Evolutionary conservation across 2,113 vertebrate species (phyloP).

Genomic region (Australoheros scitulus): DNA sequence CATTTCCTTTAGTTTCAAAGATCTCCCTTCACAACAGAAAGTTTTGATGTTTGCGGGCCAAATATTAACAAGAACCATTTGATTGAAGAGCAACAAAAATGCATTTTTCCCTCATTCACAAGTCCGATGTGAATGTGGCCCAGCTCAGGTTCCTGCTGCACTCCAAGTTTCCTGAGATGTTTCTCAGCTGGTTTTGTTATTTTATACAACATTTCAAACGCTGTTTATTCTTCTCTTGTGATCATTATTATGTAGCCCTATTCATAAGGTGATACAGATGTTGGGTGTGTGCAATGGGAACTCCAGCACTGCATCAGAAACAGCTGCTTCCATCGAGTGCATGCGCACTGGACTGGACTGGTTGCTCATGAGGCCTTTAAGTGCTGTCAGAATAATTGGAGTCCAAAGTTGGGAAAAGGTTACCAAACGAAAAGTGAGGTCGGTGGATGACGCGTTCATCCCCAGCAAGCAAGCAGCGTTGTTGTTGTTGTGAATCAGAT

Average conservation of each 20-base stretch:
- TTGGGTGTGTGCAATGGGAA: conserved; percentile 21
- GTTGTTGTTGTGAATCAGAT: neutral
- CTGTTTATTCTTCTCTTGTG: neutral
- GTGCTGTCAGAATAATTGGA: neutral
- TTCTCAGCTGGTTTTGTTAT: fast-evolving
- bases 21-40: neutral
- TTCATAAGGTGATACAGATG: conserved; percentile 31
- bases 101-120: neutral
- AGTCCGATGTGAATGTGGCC: too few species aligned
- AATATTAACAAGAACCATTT: neutral
- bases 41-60: neutral
- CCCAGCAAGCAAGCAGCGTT: neutral
- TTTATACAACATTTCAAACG: neutral
- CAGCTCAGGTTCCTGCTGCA: too few species aligned
- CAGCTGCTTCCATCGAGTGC: conserved; percentile 41
- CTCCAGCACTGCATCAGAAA: neutral
- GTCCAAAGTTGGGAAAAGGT: neutral
- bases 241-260: neutral
- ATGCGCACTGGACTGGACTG: conserved; percentile 43
- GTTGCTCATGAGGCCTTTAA: neutral
- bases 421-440: neutral
- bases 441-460: neutral
- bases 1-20: neutral
- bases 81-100: neutral
- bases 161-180: neutral